phyloP scores from a whole-genome alignment of 2,888 invertebrate genomes.

The Drosophila niveifrons region DNA sequence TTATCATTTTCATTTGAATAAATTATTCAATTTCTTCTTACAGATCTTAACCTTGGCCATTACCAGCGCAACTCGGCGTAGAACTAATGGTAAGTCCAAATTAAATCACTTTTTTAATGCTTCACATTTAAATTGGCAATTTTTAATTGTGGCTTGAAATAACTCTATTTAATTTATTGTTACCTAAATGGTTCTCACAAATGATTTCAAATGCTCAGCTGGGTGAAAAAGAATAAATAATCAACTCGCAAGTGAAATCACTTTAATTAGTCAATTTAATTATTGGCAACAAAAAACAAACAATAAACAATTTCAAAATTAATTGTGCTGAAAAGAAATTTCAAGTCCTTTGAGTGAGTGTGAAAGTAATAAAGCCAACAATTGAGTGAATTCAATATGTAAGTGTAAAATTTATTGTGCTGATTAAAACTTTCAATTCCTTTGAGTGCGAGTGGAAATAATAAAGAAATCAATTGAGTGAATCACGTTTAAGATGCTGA shows the following conservation, averaged over 20 bases:
- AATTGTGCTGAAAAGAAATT: not conserved
- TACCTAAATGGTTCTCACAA: not conserved
- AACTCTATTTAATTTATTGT: not conserved
- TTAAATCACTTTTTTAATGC: not conserved
- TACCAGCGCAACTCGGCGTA: constrained; percentile 5
- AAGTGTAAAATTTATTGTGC: not conserved
- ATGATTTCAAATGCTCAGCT: not conserved
- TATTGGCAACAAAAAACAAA: not conserved
- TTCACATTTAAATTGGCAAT: not conserved
- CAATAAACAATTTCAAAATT: not conserved
- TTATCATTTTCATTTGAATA: not conserved
- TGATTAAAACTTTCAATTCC: not conserved
- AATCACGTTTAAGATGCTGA: not conserved
- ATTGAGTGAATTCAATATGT: not conserved
- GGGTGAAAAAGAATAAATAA: no score
- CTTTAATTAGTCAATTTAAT: no score
- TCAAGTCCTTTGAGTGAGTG: not conserved
- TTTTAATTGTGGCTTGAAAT: constrained; percentile 10
- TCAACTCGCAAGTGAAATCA: no score
- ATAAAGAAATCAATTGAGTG: not conserved
- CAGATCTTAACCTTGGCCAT: constrained; percentile 39
- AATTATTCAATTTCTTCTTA: not conserved
- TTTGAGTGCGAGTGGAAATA: not conserved
- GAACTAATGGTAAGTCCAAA: constrained; percentile 27
- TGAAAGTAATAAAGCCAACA: not conserved